Evolutionary conservation across 2,113 vertebrate species (phyloP).

Genomic region (Ailurus styani): DNA sequence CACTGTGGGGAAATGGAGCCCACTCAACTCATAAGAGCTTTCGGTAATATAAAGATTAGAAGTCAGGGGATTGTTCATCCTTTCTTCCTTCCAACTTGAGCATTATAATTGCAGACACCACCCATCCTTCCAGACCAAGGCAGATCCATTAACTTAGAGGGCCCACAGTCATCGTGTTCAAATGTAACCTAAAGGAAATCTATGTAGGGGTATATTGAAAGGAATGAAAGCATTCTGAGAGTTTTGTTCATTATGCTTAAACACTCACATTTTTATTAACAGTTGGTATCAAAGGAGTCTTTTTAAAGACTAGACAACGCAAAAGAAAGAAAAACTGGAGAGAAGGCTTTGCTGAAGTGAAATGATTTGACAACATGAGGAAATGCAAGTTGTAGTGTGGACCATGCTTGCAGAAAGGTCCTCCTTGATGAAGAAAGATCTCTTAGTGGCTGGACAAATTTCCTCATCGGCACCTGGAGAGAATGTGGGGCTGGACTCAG

Average conservation of each 20-base stretch:
- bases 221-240: not conserved
- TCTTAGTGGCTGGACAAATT: not conserved
- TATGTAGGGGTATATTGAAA: not conserved
- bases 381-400: not conserved
- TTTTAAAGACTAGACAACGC: not conserved
- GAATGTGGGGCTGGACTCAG: not conserved
- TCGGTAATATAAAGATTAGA: not conserved
- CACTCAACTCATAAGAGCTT: not conserved
- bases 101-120: not conserved
- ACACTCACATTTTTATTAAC: constrained; percentile 23
- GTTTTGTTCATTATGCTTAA: not conserved
- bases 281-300: not conserved
- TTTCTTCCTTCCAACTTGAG: not conserved
- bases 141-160: not conserved
- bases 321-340: not conserved
- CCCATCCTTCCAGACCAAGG: not conserved
- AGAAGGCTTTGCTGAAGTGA: not conserved
- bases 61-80: not conserved
- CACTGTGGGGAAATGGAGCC: not conserved
- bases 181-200: not conserved
- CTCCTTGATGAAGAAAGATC: not conserved
- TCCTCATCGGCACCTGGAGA: not conserved
- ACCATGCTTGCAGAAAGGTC: not conserved
- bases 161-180: not conserved
- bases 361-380: not conserved